Conservation (phyloP, 1,140 invertebrate species). For the Aricia agestis region DNA sequence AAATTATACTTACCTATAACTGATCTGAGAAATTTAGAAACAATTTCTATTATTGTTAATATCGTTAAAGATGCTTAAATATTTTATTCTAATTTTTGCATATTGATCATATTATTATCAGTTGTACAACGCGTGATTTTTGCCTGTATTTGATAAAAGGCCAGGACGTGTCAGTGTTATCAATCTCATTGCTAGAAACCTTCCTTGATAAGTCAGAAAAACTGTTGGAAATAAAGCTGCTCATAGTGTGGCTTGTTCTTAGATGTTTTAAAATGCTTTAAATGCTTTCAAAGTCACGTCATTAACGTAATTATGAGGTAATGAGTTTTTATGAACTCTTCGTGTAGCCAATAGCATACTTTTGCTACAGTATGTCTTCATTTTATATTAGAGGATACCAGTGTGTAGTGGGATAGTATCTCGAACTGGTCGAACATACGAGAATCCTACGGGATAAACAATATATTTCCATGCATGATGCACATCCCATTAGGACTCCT, state of each 20-base stretch:
- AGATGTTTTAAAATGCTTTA: not conserved
- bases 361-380: too few species aligned
- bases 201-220: not conserved
- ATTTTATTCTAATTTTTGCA: not conserved
- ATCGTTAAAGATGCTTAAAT: not conserved
- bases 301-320: not conserved
- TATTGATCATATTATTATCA: not conserved
- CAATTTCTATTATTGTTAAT: not conserved
- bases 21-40: too few species aligned
- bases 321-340: too few species aligned
- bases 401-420: not conserved
- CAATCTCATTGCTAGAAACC: not conserved
- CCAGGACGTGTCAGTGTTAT: slow-evolving; percentile 12
- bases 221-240: not conserved
- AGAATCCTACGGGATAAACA: not conserved
- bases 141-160: slow-evolving; percentile 8
- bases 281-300: not conserved
- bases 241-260: not conserved
- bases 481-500: too few species aligned
- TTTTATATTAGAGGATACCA: not conserved
- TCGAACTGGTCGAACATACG: not conserved
- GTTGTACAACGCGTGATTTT: slow-evolving; percentile 1
- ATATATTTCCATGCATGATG: not conserved
- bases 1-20: too few species aligned
- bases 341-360: too few species aligned